Percentiles rank a stretch among this genome's conserved stretches.
phyloP scores from a whole-genome alignment of 1,140 invertebrate genomes.

The Ericerus pela region DNA sequence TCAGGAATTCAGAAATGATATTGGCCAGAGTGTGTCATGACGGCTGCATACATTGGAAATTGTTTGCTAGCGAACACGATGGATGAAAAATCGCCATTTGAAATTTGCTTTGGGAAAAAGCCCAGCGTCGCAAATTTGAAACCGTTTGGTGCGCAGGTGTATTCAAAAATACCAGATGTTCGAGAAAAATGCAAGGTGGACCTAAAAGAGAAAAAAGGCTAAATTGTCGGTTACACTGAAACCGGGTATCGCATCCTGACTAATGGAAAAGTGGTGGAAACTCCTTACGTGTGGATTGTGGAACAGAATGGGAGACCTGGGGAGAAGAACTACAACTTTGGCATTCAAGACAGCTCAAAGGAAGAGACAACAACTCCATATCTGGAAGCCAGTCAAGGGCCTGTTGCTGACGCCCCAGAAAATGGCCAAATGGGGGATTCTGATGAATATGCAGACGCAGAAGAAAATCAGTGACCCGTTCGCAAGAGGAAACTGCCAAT shows the following conservation, averaged over 20 bases:
- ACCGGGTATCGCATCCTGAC: not conserved
- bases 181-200: conserved; percentile 20
- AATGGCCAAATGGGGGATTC: not conserved
- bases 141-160: conserved; percentile 21
- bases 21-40: conserved; percentile 17
- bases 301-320: not conserved
- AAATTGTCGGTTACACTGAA: not conserved
- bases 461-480: not conserved
- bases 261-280: not conserved
- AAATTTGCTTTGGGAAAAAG: not conserved
- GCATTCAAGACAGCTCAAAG: no score
- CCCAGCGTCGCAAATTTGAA: not conserved
- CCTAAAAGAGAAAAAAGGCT: not conserved
- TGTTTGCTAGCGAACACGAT: conserved; percentile 10
- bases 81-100: not conserved
- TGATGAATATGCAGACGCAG: not conserved
- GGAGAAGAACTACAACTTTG: not conserved
- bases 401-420: not conserved
- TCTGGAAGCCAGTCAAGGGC: no score
- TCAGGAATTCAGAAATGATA: conserved; percentile 13
- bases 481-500: not conserved
- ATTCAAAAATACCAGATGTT: conserved; percentile 20
- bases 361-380: no score
- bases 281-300: not conserved
- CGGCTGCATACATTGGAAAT: conserved; percentile 18